Evolutionary conservation across 2,888 invertebrate species (phyloP), one percentile per base, ranked within the genome.

Genomic region (Thymelicus acteon): DNA sequence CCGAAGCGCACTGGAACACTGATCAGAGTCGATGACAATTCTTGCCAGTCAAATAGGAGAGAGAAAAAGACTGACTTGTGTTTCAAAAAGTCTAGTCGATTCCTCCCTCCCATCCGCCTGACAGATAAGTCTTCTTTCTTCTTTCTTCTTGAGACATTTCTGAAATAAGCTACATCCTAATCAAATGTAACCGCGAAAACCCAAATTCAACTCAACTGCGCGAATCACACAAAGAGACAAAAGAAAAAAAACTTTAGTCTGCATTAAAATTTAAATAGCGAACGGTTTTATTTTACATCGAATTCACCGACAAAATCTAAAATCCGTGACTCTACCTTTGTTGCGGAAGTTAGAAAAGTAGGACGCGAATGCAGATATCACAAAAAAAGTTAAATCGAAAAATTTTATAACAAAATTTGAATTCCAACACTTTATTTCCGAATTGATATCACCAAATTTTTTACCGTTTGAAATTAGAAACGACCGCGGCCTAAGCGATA

Each of bases 31-130:
- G 74, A 63, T 65, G 93, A 82, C 75, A 89, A 77, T 81, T 87
- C 85, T 94, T 94, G 94, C 91, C 90, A 85, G 90, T 91, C 93
- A 92, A 94, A 96, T 96, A 96, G 96, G 96, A 96, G 96, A 96
- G 96, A 96, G 96, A 96, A 96, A 96, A 96, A 96, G 96, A 96
- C 96, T 96, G 96, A 96, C 96, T 96, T 84, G 82, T 85, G 85
- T 81, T 19, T 83, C 78, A 80, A 89, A 92, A 88, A 95, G 95
- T 94, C 95, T 82, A 95, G 95, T 95, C 96, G 89, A 92, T 94
- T 95, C 91, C 95, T 95, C 95, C 93, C 95, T 93, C 96, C 96
- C 94, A 95, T 87, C 90, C 89, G 85, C 85, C 85, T 79, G 87
- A 89, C 93, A 92, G 74, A 76, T 67, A 60, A 76, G 64, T 81